Conservation (phyloP, 1,140 invertebrate species). For the Octopus sinensis region DNA sequence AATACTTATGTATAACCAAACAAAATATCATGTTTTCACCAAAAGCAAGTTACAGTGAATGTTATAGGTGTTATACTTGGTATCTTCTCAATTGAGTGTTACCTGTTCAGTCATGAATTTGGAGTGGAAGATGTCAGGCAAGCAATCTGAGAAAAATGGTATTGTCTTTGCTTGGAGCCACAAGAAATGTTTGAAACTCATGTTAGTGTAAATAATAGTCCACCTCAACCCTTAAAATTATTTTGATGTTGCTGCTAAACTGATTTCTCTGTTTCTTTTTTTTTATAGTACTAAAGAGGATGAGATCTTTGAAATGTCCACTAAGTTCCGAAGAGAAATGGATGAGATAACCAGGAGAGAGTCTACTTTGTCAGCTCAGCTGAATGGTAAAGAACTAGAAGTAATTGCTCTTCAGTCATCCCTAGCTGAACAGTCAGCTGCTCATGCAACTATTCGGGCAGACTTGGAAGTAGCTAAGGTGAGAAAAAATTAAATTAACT, state of each 20-base stretch:
- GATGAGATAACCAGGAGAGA: slow-evolving; percentile 51
- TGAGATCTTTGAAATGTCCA: slow-evolving; percentile 40
- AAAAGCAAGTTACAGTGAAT: too few species aligned
- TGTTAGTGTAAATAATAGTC: too few species aligned
- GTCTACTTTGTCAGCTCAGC: slow-evolving; percentile 45
- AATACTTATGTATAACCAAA: too few species aligned
- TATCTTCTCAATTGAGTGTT: too few species aligned
- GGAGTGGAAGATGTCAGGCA: too few species aligned
- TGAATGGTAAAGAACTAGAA: slow-evolving; percentile 42
- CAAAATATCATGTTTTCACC: too few species aligned
- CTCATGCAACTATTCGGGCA: slow-evolving; percentile 47
- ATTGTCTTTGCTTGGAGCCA: too few species aligned
- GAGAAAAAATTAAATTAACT: neutral
- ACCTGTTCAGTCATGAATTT: too few species aligned
- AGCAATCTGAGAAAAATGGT: too few species aligned
- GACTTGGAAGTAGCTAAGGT: slow-evolving; percentile 52
- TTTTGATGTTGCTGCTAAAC: neutral
- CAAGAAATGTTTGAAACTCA: too few species aligned
- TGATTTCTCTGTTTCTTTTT: neutral
- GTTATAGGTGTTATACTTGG: too few species aligned
- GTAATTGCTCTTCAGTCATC: slow-evolving; percentile 44
- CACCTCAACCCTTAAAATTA: too few species aligned
- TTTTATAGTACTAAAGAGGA: slow-evolving; percentile 33
- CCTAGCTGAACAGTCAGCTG: slow-evolving; percentile 46
- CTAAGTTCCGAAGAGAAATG: slow-evolving; percentile 42